These are phyloP conservation scores for Brienomyrus longianalis DNA, from an alignment of 2,113 vertebrate genomes.

Conservation along the genomic window DNA sequence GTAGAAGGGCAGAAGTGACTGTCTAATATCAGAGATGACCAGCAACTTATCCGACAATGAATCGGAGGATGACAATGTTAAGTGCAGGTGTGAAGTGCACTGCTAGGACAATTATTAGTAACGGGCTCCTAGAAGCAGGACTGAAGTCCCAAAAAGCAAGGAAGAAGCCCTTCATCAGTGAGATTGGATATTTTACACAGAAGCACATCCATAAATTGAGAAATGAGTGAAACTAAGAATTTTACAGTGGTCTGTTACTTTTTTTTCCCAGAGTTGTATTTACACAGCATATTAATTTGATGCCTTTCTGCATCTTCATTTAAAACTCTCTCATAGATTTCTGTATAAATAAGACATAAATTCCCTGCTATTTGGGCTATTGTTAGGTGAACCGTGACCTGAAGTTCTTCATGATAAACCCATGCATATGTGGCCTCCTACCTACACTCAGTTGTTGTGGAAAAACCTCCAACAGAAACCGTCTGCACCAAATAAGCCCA, in stretches of 20 bases:
- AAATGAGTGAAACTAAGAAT: too few relatives aligned
- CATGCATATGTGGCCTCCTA: background rate
- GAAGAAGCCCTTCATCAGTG: too few relatives aligned
- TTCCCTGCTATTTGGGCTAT: background rate
- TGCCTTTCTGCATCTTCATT: background rate
- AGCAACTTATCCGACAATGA: background rate
- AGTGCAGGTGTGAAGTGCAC: background rate
- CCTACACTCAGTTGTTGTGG: constrained; percentile 15
- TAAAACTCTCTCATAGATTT: background rate
- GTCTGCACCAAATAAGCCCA: background rate
- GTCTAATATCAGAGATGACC: background rate
- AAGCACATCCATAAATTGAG: too few relatives aligned
- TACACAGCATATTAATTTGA: background rate
- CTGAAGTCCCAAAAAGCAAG: too few relatives aligned
- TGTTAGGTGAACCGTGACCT: background rate
- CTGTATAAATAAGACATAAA: background rate
- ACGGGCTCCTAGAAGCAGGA: too few relatives aligned
- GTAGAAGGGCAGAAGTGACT: background rate
- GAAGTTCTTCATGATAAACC: background rate
- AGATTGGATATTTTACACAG: too few relatives aligned
- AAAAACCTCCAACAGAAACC: constrained; percentile 4
- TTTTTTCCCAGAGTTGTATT: too few relatives aligned
- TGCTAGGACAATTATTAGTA: background rate
- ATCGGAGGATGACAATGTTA: background rate
- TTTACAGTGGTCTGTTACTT: too few relatives aligned